A percentile compares a stretch with the other conserved stretches of the same genome.
phyloP scores from a whole-genome alignment of 2,113 vertebrate species.

The Epinephelus fuscoguttatus region DNA sequence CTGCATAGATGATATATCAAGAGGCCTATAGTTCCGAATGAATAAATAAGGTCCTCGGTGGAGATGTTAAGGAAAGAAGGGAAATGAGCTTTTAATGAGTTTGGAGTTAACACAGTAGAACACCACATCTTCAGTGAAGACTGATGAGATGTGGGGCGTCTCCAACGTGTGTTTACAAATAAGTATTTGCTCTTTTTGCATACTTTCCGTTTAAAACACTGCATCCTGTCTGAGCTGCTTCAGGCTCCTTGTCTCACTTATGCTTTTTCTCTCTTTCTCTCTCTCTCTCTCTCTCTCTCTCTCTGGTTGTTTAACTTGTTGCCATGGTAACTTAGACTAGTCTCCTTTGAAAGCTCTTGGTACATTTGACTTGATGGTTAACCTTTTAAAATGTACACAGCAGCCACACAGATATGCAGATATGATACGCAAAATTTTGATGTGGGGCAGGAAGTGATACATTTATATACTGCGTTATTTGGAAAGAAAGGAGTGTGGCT shows the following conservation, averaged over 20 bases:
- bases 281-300: not conserved
- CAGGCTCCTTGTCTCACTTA: not conserved
- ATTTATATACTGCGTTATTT: no score
- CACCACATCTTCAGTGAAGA: slow-evolving; percentile 44
- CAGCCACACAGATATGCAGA: not conserved
- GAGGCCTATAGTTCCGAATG: slow-evolving; percentile 44
- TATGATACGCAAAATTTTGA: no score
- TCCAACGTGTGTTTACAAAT: slow-evolving; percentile 33
- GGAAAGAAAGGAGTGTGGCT: no score
- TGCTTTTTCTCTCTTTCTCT: not conserved
- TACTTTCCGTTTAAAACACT: not conserved
- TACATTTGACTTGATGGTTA: slow-evolving; percentile 46
- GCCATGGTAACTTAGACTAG: slow-evolving; percentile 20
- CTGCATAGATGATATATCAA: slow-evolving; percentile 24
- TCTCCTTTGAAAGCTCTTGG: not conserved
- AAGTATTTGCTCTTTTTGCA: slow-evolving; percentile 21
- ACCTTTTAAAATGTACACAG: slow-evolving; percentile 43
- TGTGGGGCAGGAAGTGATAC: no score
- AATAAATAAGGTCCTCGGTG: slow-evolving; percentile 43
- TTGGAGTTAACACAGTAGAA: slow-evolving; percentile 42
- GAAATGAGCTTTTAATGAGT: slow-evolving; percentile 63
- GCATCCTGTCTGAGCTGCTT: not conserved
- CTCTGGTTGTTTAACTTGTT: slow-evolving; percentile 34
- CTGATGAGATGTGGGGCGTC: slow-evolving; percentile 40
- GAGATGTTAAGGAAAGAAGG: slow-evolving; percentile 38